These are phyloP conservation scores for Lamprologus tigripictilis DNA, from an alignment of 2,113 vertebrate genomes.

Conservation along the genomic window DNA sequence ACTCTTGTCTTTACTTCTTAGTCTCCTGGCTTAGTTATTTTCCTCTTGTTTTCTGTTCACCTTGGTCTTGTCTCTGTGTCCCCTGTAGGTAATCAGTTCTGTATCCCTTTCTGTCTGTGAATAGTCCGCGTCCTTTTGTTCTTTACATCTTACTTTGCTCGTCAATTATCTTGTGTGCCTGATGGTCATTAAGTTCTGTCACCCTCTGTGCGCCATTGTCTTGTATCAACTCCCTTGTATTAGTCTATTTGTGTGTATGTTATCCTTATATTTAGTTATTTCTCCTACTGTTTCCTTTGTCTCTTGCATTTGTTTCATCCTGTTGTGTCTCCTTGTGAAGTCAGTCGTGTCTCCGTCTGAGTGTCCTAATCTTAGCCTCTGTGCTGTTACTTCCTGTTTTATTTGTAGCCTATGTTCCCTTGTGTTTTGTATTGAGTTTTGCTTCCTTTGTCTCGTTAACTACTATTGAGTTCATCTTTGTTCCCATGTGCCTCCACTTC, in stretches of 20 bases:
- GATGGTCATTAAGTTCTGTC: neutral
- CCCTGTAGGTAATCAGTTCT: neutral
- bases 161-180: neutral
- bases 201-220: neutral
- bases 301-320: neutral
- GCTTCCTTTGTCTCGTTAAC: neutral
- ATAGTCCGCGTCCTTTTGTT: fast-evolving
- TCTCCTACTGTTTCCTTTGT: neutral
- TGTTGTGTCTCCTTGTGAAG: neutral
- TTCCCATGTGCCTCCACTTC: neutral
- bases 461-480: neutral
- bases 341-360: neutral
- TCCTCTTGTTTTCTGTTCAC: neutral
- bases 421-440: neutral
- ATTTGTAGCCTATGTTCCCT: neutral
- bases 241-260: neutral
- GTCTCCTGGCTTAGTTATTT: neutral
- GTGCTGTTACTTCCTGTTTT: neutral
- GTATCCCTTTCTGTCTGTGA: neutral
- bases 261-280: neutral
- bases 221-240: neutral
- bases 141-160: neutral
- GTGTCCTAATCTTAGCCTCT: neutral
- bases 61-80: neutral
- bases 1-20: neutral